These are phyloP conservation scores for Ginglymostoma cirratum DNA, from an alignment of 2,113 vertebrate species.

Conservation along the genomic window DNA sequence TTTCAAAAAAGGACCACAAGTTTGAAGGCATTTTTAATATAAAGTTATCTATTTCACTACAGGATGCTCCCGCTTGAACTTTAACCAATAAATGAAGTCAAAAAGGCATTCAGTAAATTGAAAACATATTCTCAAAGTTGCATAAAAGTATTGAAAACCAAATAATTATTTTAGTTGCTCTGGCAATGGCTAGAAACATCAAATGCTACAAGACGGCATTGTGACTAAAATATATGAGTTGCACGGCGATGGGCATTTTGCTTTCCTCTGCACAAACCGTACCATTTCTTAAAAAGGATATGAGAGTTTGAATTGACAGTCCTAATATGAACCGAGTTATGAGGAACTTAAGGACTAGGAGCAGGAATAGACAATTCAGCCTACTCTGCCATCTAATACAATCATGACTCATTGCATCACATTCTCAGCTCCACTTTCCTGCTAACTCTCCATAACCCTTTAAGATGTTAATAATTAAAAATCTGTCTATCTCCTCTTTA, in stretches of 20 bases:
- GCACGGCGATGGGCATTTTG: background rate
- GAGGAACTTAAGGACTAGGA: too few species aligned
- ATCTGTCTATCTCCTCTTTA: too few species aligned
- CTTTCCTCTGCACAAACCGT: background rate
- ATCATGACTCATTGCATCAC: too few species aligned
- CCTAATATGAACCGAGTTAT: background rate
- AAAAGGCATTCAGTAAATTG: background rate
- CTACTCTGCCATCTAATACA: too few species aligned
- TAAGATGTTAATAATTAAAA: too few species aligned
- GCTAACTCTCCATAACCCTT: too few species aligned
- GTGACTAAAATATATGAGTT: background rate
- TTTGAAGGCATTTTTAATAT: background rate
- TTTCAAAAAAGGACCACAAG: background rate
- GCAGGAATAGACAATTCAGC: too few species aligned
- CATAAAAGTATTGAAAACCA: background rate
- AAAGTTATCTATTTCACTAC: background rate
- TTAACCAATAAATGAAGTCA: background rate
- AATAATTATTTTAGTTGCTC: background rate
- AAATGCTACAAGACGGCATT: too few species aligned
- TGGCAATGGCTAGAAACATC: background rate
- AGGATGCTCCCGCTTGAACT: background rate
- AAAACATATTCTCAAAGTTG: background rate
- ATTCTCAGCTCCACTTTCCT: too few species aligned
- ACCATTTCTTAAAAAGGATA: background rate
- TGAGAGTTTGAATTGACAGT: background rate